phyloP scores from a whole-genome alignment of 2,113 vertebrate genomes.

The Peromyscus maniculatus region DNA sequence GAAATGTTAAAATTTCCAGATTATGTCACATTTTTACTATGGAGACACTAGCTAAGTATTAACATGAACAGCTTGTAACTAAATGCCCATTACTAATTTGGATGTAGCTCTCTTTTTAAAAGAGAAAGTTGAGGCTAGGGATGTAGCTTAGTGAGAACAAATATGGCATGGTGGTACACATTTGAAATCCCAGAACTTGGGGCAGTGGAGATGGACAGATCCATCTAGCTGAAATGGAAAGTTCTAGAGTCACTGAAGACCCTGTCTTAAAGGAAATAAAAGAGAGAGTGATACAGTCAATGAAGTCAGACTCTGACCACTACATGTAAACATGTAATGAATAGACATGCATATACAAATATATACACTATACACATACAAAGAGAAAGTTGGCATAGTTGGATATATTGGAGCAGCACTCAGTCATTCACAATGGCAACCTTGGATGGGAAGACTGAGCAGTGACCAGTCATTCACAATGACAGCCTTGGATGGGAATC shows the following conservation, averaged over 20 bases:
- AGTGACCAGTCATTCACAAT: background rate
- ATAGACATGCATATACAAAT: background rate
- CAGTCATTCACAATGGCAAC: background rate
- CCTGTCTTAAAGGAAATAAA: background rate
- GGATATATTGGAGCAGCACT: background rate
- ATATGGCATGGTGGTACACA: background rate
- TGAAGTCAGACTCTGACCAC: background rate
- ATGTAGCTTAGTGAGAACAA: background rate
- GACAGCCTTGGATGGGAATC: background rate
- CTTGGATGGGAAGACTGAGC: background rate
- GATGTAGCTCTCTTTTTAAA: background rate
- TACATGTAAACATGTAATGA: background rate
- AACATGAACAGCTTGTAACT: background rate
- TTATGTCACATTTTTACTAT: background rate
- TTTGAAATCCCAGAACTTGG: background rate
- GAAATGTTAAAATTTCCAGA: background rate
- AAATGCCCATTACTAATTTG: background rate
- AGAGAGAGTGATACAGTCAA: background rate
- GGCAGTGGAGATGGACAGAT: background rate
- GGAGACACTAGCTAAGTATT: background rate
- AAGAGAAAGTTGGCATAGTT: background rate
- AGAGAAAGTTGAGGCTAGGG: background rate
- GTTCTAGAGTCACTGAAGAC: background rate
- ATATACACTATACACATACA: background rate
- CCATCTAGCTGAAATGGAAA: background rate